Percentiles rank a stretch among this genome's conserved stretches.
Evolutionary conservation across 2,888 invertebrate species (phyloP).

Genomic region (Nasonia oneida): DNA sequence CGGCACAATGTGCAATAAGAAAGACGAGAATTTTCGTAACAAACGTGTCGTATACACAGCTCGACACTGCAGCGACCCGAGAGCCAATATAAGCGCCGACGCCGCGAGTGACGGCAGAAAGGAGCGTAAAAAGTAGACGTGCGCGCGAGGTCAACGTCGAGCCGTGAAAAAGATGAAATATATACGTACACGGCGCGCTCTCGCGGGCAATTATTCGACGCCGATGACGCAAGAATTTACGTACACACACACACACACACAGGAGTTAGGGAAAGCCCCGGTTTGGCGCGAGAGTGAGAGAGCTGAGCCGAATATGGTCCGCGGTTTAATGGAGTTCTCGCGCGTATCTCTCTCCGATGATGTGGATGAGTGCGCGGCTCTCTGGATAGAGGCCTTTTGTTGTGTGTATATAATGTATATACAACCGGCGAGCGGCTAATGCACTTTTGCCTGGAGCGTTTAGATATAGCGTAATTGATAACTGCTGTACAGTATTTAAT

Average conservation of each 20-base stretch:
- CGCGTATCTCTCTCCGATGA: too few species aligned
- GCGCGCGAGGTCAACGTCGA: background rate
- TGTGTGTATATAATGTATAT: background rate
- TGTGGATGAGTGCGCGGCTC: too few species aligned
- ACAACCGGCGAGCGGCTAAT: background rate
- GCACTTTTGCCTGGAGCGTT: background rate
- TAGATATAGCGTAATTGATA: conserved; percentile 10
- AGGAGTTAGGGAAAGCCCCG: background rate
- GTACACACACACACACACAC: too few species aligned
- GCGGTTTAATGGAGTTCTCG: background rate
- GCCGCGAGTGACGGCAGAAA: background rate
- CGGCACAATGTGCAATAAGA: too few species aligned
- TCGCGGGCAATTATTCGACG: background rate
- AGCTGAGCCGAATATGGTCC: conserved; percentile 5
- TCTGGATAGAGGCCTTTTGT: background rate
- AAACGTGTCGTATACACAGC: background rate
- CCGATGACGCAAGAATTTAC: conserved; percentile 8
- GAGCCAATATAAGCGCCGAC: background rate
- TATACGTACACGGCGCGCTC: background rate
- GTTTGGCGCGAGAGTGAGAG: background rate
- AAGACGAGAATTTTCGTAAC: background rate
- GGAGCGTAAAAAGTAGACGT: background rate
- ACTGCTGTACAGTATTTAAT: background rate
- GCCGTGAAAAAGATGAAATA: conserved; percentile 19
- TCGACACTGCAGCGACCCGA: background rate